Percentiles rank a stretch among this genome's conserved stretches.
Evolutionary conservation across 92 coral and sea anemone species (phyloP).

Genomic region (Anthopleura xanthogrammica): DNA sequence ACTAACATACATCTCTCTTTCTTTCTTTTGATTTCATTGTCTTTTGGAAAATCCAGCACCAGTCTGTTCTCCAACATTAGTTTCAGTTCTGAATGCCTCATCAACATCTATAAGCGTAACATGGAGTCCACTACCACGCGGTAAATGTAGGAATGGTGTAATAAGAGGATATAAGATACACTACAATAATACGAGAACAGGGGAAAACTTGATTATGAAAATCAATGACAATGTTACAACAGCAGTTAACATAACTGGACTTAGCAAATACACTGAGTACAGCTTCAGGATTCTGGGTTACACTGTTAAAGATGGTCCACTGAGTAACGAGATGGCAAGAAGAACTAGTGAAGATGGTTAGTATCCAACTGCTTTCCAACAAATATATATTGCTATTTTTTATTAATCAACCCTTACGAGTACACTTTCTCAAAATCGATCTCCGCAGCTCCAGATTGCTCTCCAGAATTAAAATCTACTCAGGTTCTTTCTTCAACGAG

Average conservation of each 20-base stretch:
- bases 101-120: constrained; percentile 5
- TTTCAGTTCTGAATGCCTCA: not conserved
- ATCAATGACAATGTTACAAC: not conserved
- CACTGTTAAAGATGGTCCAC: constrained; percentile 26
- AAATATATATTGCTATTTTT: too few species aligned
- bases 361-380: not conserved
- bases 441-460: constrained; percentile 11
- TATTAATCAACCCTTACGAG: too few species aligned
- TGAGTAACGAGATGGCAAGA: constrained; percentile 7
- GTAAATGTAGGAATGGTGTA: constrained; percentile 3
- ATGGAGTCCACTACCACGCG: constrained; percentile 14
- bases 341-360: constrained; percentile 24
- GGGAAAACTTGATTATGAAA: not conserved
- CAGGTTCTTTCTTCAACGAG: constrained; percentile 10
- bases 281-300: constrained; percentile 31
- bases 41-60: not conserved
- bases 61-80: not conserved
- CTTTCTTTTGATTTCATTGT: not conserved
- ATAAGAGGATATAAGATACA: constrained; percentile 19
- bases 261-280: constrained; percentile 35
- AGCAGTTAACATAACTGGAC: not conserved
- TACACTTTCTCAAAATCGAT: too few species aligned
- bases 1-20: not conserved
- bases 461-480: not conserved
- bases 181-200: not conserved